These are phyloP conservation scores for Whitmania pigra DNA, from an alignment of 1,140 invertebrate genomes.

Conservation along the genomic window DNA sequence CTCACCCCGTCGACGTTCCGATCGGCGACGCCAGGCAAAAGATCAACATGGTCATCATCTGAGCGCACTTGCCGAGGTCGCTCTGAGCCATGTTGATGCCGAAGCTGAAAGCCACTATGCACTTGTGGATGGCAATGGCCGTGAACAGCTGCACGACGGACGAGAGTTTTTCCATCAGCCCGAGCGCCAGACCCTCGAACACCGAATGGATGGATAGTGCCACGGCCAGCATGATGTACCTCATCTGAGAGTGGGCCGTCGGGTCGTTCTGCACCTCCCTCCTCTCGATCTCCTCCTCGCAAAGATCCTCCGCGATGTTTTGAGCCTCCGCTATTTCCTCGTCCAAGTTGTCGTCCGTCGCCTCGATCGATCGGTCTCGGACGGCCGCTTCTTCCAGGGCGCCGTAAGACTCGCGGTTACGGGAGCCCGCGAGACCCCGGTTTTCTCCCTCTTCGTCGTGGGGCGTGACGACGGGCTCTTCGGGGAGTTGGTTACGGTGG, in stretches of 20 bases:
- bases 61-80: slow-evolving; percentile 46
- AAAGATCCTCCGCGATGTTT: background rate
- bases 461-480: background rate
- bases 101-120: slow-evolving; percentile 59
- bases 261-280: slow-evolving; percentile 11
- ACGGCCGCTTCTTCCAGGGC: background rate
- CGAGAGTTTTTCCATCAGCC: slow-evolving; percentile 47
- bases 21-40: slow-evolving; percentile 59
- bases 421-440: background rate
- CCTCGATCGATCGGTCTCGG: background rate
- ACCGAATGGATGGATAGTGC: slow-evolving; percentile 77
- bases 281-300: slow-evolving; percentile 3
- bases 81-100: slow-evolving; percentile 53
- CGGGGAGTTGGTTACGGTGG: background rate
- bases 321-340: slow-evolving; percentile 1
- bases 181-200: slow-evolving; percentile 71
- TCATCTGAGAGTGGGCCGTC: slow-evolving; percentile 51
- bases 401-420: background rate
- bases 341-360: background rate
- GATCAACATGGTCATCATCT: slow-evolving; percentile 29
- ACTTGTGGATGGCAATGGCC: slow-evolving; percentile 72
- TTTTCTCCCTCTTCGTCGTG: background rate
- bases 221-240: slow-evolving; percentile 58
- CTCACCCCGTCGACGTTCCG: slow-evolving; percentile 41
- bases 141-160: slow-evolving; percentile 56